Evolutionary conservation across 2,797 vertebrate species (phyloP), one percentile per base, ranked within the genome.

Genomic region (Graptemys geographica): DNA sequence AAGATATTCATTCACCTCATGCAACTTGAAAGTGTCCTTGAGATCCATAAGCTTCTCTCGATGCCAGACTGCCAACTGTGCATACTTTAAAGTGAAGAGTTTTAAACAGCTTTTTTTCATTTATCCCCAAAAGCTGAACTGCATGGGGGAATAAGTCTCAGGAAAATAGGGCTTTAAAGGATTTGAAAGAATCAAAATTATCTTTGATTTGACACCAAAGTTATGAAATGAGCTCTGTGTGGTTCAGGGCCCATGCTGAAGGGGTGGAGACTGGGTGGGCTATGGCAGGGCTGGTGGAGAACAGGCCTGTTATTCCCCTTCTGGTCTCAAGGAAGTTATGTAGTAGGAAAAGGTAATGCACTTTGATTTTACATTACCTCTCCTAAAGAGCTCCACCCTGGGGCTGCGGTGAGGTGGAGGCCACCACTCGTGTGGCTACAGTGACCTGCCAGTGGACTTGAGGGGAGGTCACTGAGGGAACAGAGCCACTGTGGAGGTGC

Each of bases 11-110:
- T 84, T 96, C 78, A 94, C 86, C 83, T 94, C 90, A 88, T 88
- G 37, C 79, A 69, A 81, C 89, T 90, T 95, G 76, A 94, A 95
- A 92, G 79, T 23, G 79, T 92, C 91, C 91, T 93, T 96, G 95
- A 96, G 89, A 92, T 94, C 87, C 88, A 23, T 94, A 92, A 78
- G 49, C 89, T 93, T 95, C 81, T 95, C 76, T 92, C 76, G 52
- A 88, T 92, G n/a, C 79, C 69, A 85, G 52, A 59, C 85, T 94
- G 86, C 47, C 79, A 89, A 41, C 65, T 94, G 56, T 89, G 19
- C 59, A n/a, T n/a, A 95, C 79, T 96, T 95, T 89, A 94, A 95
- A 95, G 72, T 76, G 16, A 72, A 91, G 88, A 79, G 16, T 79
- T 65, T 88, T 84, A 87, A 91, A 87, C 19, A 21, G 19, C 31